phyloP scores from a whole-genome alignment of 2,113 vertebrate genomes.

The Xenopus borealis region DNA sequence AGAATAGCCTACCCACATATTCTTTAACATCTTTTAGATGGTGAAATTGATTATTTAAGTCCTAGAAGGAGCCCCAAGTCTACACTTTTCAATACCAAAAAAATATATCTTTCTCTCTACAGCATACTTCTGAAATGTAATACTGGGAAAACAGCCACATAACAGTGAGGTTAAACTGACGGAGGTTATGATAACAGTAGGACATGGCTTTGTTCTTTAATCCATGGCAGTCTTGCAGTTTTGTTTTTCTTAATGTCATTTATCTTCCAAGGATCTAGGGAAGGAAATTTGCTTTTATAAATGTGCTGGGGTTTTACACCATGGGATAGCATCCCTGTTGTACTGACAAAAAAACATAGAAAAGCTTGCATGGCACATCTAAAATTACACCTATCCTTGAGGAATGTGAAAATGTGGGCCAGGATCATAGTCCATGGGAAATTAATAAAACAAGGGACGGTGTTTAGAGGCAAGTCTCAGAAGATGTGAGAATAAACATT shows the following conservation, averaged over 20 bases:
- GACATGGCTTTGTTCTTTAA: conserved; percentile 51
- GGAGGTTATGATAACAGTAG: conserved; percentile 53
- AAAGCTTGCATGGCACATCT: conserved; percentile 61
- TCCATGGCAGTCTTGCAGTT: conserved; percentile 51
- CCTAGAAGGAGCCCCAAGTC: neutral
- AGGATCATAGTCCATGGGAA: conserved; percentile 59
- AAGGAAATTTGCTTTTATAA: conserved; percentile 60
- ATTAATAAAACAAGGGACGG: conserved; percentile 15
- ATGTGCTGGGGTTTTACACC: conserved; percentile 61
- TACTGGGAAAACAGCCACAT: conserved; percentile 43
- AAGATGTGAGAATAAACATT: conserved; percentile 32
- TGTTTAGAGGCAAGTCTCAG: conserved; percentile 22
- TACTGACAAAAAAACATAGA: conserved; percentile 49
- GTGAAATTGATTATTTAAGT: neutral
- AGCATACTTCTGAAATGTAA: conserved; percentile 37
- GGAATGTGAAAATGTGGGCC: conserved; percentile 72
- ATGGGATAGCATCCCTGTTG: conserved; percentile 63
- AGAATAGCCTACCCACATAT: too few relatives aligned
- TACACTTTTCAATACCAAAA: conserved; percentile 18
- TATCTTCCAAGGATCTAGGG: conserved; percentile 54
- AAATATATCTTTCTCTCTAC: conserved; percentile 17
- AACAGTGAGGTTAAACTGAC: conserved; percentile 48
- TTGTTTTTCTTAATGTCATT: conserved; percentile 54
- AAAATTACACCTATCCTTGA: conserved; percentile 73
- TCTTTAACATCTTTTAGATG: too few relatives aligned